phyloP scores from a whole-genome alignment of 1,140 invertebrate species.

The Samia ricini region DNA sequence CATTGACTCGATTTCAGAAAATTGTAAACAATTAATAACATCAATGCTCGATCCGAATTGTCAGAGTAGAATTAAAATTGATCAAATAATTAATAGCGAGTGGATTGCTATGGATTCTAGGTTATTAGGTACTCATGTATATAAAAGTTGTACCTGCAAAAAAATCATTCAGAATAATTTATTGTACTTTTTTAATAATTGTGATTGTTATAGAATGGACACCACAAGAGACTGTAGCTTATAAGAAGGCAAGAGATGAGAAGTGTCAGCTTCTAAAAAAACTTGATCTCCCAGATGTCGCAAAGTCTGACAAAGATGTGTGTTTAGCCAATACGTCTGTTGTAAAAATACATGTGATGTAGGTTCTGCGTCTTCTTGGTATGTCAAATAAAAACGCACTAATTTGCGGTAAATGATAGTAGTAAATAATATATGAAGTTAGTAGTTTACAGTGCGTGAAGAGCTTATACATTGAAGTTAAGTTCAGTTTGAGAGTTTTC shows the following conservation, averaged over 20 bases:
- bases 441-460: too few relatives aligned
- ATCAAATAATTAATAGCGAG: constrained; percentile 54
- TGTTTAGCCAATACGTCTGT: constrained; percentile 37
- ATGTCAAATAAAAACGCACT: constrained; percentile 9
- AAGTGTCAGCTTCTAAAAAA: constrained; percentile 38
- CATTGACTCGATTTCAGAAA: constrained; percentile 59
- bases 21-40: constrained; percentile 77
- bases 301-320: constrained; percentile 31
- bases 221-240: constrained; percentile 53
- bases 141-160: not conserved
- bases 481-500: too few relatives aligned
- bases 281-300: constrained; percentile 27
- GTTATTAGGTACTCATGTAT: constrained; percentile 43
- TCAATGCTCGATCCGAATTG: constrained; percentile 83
- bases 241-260: constrained; percentile 61
- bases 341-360: constrained; percentile 34
- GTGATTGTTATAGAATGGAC: constrained; percentile 48
- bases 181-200: not conserved
- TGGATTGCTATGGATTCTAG: constrained; percentile 79
- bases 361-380: constrained; percentile 50
- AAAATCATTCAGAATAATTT: not conserved
- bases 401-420: too few relatives aligned
- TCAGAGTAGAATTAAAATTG: constrained; percentile 71
- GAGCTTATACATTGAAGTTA: too few relatives aligned
- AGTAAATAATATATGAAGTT: too few relatives aligned